Evolutionary conservation across 2,797 vertebrate genomes (phyloP), one percentile per base, ranked within the genome.

Genomic region (Diplodus sargus): DNA sequence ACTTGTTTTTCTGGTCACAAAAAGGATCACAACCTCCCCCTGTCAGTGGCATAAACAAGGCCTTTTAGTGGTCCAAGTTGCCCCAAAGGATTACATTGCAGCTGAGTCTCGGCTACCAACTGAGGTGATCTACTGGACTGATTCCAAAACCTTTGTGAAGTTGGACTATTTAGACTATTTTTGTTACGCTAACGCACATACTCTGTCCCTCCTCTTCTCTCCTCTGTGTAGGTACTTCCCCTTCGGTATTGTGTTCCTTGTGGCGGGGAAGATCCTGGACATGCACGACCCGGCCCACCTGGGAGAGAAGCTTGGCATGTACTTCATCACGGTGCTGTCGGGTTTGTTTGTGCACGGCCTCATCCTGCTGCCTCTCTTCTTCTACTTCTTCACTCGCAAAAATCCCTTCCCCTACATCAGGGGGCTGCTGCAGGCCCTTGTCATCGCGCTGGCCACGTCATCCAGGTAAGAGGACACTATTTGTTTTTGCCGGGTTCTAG

Each of bases 221-320:
- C 30, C 52, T 63, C 67, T 43, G 1, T 83, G 15, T 91, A 97
- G 97, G 96, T 97, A 97, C 82, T 97, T 97, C 77, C 97, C 97
- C 13, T 97, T 97, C 0, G 97, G 97, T 18, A 97, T 97, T 0
- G 94, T 97, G 30, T 97, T 97, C 87, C 94, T 97, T 56, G 97
- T 97, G 8, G 96, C 97, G 16, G 97, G 97, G 1, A 97, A 97
- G 93, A 97, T 97, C 83, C 81, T 97, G 90, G 97, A 97, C 81
- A 97, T 97, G 97, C 96, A 97, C 11, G 96, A 97, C 22, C 97
- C 97, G 0, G 90, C 91, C 0, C 91, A 95, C 30, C 94, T 95
- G 25, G 96, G 96, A 1, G 95, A 96, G 93, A 97, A 96, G 83
- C 93, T 97, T 87, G 97, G 97, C 22, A 94, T 97, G 66, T 97